A percentile compares a stretch with the other conserved stretches of the same genome.
Evolutionary conservation across 2,888 invertebrate species (phyloP).

Genomic region (Anaspis maculata): DNA sequence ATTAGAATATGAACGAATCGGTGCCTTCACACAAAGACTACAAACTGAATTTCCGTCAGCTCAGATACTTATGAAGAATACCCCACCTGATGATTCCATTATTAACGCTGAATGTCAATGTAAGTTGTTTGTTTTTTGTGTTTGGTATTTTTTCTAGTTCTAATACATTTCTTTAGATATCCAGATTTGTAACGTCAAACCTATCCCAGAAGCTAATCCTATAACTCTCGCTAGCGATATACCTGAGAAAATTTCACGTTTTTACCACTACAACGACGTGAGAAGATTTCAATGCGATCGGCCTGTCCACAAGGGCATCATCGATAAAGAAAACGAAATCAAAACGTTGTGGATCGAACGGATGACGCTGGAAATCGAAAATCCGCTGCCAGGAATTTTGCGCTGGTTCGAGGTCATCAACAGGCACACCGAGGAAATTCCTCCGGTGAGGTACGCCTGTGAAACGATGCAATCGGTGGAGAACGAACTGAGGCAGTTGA

Average conservation of each 20-base stretch:
- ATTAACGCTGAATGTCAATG: conserved; percentile 81
- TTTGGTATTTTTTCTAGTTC: conserved; percentile 7
- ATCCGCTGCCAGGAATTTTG: conserved; percentile 81
- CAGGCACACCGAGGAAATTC: conserved; percentile 64
- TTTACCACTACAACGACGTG: conserved; percentile 87
- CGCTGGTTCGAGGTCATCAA: conserved; percentile 88
- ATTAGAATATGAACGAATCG: conserved; percentile 88
- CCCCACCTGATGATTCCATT: conserved; percentile 81
- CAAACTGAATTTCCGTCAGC: conserved; percentile 92
- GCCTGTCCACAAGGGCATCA: conserved; percentile 79
- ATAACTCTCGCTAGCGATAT: conserved; percentile 52
- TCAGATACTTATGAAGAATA: conserved; percentile 87
- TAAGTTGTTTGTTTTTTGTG: conserved; percentile 43
- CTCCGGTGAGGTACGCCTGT: conserved; percentile 79
- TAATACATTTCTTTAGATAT: conserved; percentile 52
- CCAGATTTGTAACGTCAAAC: conserved; percentile 90
- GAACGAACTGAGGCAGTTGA: conserved; percentile 72
- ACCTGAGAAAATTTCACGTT: conserved; percentile 79
- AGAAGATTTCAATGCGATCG: conserved; percentile 85
- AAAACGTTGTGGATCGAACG: conserved; percentile 95
- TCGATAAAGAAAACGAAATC: conserved; percentile 92
- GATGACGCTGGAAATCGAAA: conserved; percentile 75
- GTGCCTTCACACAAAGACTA: conserved; percentile 86
- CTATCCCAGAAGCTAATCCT: conserved; percentile 63
- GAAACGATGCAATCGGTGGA: conserved; percentile 90